A percentile compares a stretch with the other conserved stretches of the same genome.
Conservation (phyloP, 2,888 invertebrate species). For the Margaritifera margaritifera region DNA sequence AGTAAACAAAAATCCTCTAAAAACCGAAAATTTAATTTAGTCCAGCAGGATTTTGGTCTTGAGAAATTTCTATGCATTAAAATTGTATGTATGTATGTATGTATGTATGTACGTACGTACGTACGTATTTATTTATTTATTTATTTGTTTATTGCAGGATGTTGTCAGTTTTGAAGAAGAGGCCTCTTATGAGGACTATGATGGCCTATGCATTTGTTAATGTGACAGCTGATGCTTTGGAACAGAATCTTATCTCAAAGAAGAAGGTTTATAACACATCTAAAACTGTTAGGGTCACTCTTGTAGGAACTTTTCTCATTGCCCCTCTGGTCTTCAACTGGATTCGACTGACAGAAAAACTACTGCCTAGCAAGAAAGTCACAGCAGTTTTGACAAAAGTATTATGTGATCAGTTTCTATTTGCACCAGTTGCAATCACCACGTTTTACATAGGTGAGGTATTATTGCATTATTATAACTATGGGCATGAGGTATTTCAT, state of each 20-base stretch:
- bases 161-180: constrained; percentile 9
- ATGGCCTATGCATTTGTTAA: constrained; percentile 14
- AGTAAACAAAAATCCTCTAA: too few species aligned
- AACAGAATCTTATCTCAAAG: constrained; percentile 21
- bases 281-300: constrained; percentile 40
- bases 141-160: constrained; percentile 2
- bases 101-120: too few species aligned
- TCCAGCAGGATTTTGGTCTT: too few species aligned
- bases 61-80: too few species aligned
- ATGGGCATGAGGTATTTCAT: too few species aligned
- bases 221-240: constrained; percentile 17
- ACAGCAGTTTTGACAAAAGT: constrained; percentile 38
- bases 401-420: constrained; percentile 34
- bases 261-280: constrained; percentile 30
- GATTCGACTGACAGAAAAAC: constrained; percentile 35
- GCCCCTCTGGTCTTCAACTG: constrained; percentile 48
- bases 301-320: constrained; percentile 41
- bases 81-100: too few species aligned
- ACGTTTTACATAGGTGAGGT: constrained; percentile 48
- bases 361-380: constrained; percentile 36
- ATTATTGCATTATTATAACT: too few species aligned
- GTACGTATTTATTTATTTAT: too few species aligned
- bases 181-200: constrained; percentile 24
- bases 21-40: too few species aligned
- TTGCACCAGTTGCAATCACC: constrained; percentile 43